Evolutionary conservation across 1,140 invertebrate genomes (phyloP).

Genomic region (Artemia franciscana): DNA sequence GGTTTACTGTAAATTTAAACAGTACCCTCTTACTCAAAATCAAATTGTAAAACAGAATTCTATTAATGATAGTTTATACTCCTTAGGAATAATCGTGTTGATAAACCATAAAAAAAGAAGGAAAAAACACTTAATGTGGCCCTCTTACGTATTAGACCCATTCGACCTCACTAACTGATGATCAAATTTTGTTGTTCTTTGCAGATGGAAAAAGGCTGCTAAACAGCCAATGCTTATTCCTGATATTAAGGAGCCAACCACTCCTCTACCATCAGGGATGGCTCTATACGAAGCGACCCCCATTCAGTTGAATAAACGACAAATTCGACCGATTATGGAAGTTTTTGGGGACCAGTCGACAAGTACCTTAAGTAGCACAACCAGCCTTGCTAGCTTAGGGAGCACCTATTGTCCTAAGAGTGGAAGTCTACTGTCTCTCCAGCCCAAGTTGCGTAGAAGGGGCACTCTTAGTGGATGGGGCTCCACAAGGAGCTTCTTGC

Average conservation of each 20-base stretch:
- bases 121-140: no score
- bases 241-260: background rate
- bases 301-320: background rate
- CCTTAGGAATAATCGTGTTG: no score
- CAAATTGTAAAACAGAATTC: no score
- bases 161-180: no score
- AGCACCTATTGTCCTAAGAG: background rate
- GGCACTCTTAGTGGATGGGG: background rate
- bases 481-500: background rate
- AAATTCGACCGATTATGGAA: background rate
- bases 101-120: no score
- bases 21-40: no score
- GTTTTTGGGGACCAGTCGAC: background rate
- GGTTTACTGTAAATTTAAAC: no score
- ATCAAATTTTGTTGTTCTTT: background rate
- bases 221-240: background rate
- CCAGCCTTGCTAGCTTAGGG: background rate
- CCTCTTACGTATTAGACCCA: no score
- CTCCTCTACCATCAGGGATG: background rate
- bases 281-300: background rate
- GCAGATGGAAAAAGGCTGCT: background rate
- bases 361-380: background rate
- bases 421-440: background rate
- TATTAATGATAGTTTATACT: no score
- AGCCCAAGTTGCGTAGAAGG: background rate